Evolutionary conservation across 2,797 vertebrate species (phyloP).

Genomic region (Lindbergichthys nudifrons): DNA sequence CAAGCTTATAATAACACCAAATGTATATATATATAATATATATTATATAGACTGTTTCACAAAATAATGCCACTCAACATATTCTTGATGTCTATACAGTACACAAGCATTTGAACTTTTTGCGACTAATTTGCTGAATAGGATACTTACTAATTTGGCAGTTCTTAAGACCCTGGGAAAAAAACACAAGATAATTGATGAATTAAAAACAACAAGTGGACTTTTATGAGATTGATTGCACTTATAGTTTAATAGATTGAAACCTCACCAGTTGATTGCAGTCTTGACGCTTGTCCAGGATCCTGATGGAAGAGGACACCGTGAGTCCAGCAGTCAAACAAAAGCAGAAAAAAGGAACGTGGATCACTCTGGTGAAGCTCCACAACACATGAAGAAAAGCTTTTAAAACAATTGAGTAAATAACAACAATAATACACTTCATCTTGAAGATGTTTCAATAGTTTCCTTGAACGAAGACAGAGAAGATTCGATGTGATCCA

Average conservation of each 20-base stretch:
- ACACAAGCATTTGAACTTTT: not conserved
- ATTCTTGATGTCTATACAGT: not conserved
- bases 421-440: not conserved
- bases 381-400: not conserved
- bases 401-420: not conserved
- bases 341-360: conserved; percentile 38
- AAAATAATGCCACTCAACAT: not conserved
- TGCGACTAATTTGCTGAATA: not conserved
- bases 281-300: conserved; percentile 46
- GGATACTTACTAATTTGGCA: conserved; percentile 70
- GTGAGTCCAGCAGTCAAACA: conserved; percentile 32
- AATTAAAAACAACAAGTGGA: not conserved
- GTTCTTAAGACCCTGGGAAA: conserved; percentile 56
- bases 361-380: conserved; percentile 37
- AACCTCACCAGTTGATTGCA: conserved; percentile 75
- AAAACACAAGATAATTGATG: conserved; percentile 11
- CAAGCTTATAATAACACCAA: not conserved
- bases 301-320: conserved; percentile 49
- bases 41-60: too few species aligned
- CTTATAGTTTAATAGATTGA: not conserved
- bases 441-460: not conserved
- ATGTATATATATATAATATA: not conserved
- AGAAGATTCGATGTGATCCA: not conserved
- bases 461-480: not conserved
- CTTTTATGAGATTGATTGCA: not conserved